These are phyloP conservation scores for Orestias chungarensis DNA, from an alignment of 2,797 vertebrate species.

Conservation along the genomic window DNA sequence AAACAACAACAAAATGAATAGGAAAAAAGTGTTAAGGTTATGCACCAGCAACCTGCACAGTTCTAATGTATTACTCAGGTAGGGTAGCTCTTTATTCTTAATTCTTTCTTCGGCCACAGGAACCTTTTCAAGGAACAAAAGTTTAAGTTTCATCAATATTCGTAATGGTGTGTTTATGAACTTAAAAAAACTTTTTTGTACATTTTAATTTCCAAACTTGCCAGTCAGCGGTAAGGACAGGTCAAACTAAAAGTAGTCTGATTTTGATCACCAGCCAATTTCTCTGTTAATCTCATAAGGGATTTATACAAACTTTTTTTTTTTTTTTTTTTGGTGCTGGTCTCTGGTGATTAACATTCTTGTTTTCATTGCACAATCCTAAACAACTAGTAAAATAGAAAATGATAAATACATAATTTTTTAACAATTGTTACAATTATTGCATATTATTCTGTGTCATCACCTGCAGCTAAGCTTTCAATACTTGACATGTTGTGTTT, in stretches of 20 bases:
- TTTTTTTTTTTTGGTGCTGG: background rate
- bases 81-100: background rate
- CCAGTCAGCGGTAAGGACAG: no score
- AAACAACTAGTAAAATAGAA: background rate
- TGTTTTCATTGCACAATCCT: background rate
- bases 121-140: background rate
- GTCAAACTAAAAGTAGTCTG: no score
- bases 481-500: slow-evolving; percentile 43
- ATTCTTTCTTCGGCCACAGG: background rate
- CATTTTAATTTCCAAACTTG: background rate
- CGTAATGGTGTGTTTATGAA: background rate
- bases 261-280: no score
- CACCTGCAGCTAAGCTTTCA: slow-evolving; percentile 1
- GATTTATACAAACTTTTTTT: no score
- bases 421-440: no score
- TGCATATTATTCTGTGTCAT: background rate
- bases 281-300: no score
- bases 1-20: background rate
- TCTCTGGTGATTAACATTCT: background rate
- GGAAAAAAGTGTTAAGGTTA: background rate
- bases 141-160: background rate
- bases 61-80: background rate
- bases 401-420: background rate
- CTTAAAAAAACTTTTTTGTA: background rate
- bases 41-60: background rate